Percentiles rank a stretch among this genome's conserved stretches.
These are phyloP conservation scores for Enteromius radiatus DNA, from an alignment of 2,797 vertebrate species.

Conservation along the genomic window DNA sequence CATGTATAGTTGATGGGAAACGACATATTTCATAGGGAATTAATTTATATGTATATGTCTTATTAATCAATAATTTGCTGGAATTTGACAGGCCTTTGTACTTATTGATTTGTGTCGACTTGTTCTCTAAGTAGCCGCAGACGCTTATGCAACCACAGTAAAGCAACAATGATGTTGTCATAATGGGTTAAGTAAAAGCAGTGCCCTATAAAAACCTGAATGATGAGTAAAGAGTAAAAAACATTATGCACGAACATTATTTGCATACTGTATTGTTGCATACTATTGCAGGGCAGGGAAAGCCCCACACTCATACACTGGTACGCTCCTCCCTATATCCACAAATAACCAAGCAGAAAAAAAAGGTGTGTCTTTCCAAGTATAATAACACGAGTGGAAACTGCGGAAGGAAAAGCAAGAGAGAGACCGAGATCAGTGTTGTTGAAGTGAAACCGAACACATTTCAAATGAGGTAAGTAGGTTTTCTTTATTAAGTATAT, in stretches of 20 bases:
- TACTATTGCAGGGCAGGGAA: background rate
- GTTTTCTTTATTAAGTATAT: background rate
- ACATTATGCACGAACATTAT: background rate
- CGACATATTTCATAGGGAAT: background rate
- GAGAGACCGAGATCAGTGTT: background rate
- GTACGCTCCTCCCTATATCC: background rate
- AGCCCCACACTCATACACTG: background rate
- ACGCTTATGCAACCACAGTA: background rate
- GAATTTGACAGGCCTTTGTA: slow-evolving; percentile 3
- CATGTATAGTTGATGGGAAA: background rate
- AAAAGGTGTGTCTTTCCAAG: background rate
- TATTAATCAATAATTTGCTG: background rate
- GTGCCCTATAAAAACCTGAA: slow-evolving; percentile 6
- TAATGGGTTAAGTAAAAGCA: background rate
- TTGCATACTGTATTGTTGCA: background rate
- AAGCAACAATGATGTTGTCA: background rate
- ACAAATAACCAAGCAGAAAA: slow-evolving; percentile 1
- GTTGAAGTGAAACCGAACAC: background rate
- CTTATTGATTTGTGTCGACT: background rate
- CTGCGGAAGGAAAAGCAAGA: slow-evolving; percentile 9
- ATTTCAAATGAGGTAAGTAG: slow-evolving; percentile 17
- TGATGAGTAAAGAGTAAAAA: background rate
- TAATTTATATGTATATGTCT: background rate
- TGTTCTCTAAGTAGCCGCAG: background rate
- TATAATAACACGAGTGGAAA: background rate